Conservation (phyloP, 2,113 vertebrate species). For the Mirounga angustirostris region DNA sequence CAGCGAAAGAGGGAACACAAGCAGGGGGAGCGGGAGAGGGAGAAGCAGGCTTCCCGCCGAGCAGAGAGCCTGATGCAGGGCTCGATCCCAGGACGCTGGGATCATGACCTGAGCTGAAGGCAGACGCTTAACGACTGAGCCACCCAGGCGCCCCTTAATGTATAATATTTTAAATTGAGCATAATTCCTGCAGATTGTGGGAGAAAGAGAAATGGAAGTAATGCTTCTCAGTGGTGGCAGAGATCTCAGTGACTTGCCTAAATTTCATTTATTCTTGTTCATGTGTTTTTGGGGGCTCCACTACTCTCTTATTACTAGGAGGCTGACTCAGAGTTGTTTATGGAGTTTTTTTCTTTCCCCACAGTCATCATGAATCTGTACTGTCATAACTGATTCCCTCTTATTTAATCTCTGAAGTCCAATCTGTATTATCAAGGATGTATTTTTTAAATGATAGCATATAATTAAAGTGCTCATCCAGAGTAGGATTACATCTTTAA, state of each 20-base stretch:
- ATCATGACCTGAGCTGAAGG: too few relatives aligned
- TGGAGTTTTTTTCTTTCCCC: neutral
- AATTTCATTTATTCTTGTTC: neutral
- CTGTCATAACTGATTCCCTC: neutral
- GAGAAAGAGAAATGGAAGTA: neutral
- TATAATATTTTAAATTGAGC: neutral
- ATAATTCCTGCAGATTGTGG: neutral
- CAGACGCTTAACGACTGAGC: too few relatives aligned
- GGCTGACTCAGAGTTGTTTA: neutral
- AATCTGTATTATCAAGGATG: neutral
- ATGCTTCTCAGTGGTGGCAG: neutral
- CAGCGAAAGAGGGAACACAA: too few relatives aligned
- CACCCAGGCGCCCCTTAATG: neutral
- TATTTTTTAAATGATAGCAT: neutral
- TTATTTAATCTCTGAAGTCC: neutral
- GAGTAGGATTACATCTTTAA: neutral
- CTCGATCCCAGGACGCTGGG: too few relatives aligned
- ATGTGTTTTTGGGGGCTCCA: neutral
- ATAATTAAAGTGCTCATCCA: neutral
- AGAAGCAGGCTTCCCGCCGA: too few relatives aligned
- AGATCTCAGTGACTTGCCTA: neutral
- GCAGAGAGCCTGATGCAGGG: too few relatives aligned
- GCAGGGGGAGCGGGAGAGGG: too few relatives aligned
- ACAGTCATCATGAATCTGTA: neutral
- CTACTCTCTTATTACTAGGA: neutral